A percentile compares a stretch with the other conserved stretches of the same genome.
Evolutionary conservation across 1,140 invertebrate genomes (phyloP).

Genomic region (Caenorhabditis remanei): DNA sequence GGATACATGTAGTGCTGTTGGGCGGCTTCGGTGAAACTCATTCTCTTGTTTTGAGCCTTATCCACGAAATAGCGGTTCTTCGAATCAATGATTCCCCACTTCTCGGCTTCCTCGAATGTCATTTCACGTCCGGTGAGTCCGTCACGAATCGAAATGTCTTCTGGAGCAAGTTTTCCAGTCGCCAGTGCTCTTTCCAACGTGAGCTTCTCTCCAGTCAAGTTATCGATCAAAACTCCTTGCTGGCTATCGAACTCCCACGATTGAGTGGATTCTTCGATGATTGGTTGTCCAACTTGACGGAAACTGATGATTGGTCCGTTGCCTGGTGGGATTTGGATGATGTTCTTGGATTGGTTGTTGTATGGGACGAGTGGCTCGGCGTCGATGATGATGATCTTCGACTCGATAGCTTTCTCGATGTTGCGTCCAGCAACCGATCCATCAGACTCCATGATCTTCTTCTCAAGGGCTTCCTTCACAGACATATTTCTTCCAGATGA

Average conservation of each 20-base stretch:
- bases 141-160: constrained; percentile 83
- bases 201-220: constrained; percentile 83
- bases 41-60: constrained; percentile 83
- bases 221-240: constrained; percentile 71
- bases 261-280: constrained; percentile 74
- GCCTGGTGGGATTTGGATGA: constrained; percentile 76
- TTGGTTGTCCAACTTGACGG: constrained; percentile 74
- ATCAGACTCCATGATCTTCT: constrained; percentile 87
- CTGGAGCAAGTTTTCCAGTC: constrained; percentile 70
- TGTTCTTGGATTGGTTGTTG: constrained; percentile 71
- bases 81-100: constrained; percentile 83
- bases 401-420: constrained; percentile 86
- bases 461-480: constrained; percentile 87
- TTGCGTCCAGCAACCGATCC: constrained; percentile 86
- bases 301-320: constrained; percentile 75
- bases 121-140: constrained; percentile 83
- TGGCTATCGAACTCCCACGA: constrained; percentile 74
- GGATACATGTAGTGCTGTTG: constrained; percentile 76
- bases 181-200: constrained; percentile 84
- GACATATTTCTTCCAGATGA: constrained; percentile 87
- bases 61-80: constrained; percentile 82
- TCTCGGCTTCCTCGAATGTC: constrained; percentile 83
- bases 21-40: constrained; percentile 83
- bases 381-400: constrained; percentile 82
- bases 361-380: constrained; percentile 70